Conservation (phyloP, 1,140 invertebrate genomes). For the Drosophila albomicans region DNA sequence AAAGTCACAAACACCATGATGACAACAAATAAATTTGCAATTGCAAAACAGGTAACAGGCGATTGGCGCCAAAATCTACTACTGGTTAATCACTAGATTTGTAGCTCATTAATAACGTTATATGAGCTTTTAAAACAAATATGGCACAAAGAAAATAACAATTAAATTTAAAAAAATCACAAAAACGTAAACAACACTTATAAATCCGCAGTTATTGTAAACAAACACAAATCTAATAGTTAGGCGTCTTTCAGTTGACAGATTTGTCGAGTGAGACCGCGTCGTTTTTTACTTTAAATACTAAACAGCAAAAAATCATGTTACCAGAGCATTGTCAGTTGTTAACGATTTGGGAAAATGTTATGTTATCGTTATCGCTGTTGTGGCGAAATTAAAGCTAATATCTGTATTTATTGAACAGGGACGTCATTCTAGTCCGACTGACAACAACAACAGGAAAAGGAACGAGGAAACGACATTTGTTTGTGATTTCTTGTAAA, state of each 20-base stretch:
- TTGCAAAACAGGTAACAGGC: not conserved
- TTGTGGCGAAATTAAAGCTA: too few species aligned
- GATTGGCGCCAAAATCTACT: not conserved
- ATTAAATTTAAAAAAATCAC: too few species aligned
- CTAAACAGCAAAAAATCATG: too few species aligned
- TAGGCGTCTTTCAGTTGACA: too few species aligned
- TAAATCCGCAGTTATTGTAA: too few species aligned
- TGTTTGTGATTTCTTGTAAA: constrained; percentile 41
- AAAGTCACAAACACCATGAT: constrained; percentile 1
- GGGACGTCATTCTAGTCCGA: constrained; percentile 24
- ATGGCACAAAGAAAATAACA: not conserved
- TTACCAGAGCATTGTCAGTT: too few species aligned
- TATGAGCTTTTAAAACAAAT: not conserved
- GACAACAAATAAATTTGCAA: not conserved
- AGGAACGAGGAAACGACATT: constrained; percentile 29
- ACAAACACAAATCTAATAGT: too few species aligned
- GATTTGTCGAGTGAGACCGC: too few species aligned
- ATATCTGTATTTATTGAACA: constrained; percentile 22
- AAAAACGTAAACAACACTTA: too few species aligned
- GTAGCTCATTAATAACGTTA: not conserved
- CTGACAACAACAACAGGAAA: constrained; percentile 39
- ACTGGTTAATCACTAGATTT: not conserved
- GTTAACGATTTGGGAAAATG: too few species aligned
- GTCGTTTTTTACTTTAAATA: too few species aligned
- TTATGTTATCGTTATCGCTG: too few species aligned